Conservation (phyloP, 2,113 vertebrate genomes). For the Maccullochella peelii region DNA sequence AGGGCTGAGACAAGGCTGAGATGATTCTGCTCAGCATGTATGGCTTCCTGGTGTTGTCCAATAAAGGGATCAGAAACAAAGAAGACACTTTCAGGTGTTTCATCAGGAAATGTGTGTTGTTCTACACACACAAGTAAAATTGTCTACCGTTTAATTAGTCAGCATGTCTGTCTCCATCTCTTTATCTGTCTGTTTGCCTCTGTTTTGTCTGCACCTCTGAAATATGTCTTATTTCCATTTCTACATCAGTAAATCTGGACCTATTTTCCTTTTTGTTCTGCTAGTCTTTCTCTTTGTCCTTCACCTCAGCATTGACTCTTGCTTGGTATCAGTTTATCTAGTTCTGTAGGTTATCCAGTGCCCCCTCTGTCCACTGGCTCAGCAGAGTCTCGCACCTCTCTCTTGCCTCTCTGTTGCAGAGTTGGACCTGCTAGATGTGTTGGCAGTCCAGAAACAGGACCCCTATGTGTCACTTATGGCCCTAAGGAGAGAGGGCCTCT, state of each 20-base stretch:
- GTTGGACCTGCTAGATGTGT: conserved; percentile 26
- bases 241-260: background rate
- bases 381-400: background rate
- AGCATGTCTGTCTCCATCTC: background rate
- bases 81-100: conserved; percentile 2
- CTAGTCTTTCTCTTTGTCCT: background rate
- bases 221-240: background rate
- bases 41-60: conserved; percentile 18
- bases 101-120: background rate
- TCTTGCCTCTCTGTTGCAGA: background rate
- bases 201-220: background rate
- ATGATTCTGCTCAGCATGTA: conserved; percentile 6
- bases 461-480: background rate
- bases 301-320: background rate
- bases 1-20: background rate
- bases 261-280: background rate
- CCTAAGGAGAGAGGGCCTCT: background rate
- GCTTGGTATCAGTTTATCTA: background rate
- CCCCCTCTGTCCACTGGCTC: background rate
- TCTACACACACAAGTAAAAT: background rate
- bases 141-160: conserved; percentile 2
- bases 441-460: background rate
- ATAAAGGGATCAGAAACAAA: conserved; percentile 16
- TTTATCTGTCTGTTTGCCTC: background rate
- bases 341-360: background rate